Conservation (phyloP, 2,113 vertebrate species). For the Prunella fulvescens region DNA sequence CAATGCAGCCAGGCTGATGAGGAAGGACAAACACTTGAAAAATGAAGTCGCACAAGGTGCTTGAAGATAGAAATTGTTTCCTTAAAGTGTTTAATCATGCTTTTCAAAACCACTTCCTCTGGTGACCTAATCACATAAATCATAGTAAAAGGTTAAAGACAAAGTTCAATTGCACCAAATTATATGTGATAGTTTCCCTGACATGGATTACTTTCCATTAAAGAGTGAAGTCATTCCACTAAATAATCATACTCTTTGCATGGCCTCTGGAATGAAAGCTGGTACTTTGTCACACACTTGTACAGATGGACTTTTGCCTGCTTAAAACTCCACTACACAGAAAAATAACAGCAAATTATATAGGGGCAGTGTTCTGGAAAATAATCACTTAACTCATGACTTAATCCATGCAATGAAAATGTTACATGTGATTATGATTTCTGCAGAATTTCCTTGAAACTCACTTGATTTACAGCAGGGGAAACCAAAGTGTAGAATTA, state of each 20-base stretch:
- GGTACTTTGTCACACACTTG: background rate
- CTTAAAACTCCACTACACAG: background rate
- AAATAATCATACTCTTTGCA: background rate
- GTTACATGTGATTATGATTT: accelerated
- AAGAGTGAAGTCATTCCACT: slow-evolving; percentile 45
- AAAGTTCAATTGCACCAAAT: slow-evolving; percentile 66
- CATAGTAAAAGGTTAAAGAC: slow-evolving; percentile 74
- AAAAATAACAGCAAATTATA: background rate
- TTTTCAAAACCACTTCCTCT: slow-evolving; percentile 69
- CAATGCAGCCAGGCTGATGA: slow-evolving; percentile 15
- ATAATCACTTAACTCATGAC: background rate
- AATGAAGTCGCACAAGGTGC: slow-evolving; percentile 23
- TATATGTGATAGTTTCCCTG: slow-evolving; percentile 49
- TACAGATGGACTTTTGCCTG: background rate
- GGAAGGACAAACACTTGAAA: slow-evolving; percentile 68
- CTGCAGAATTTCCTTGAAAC: background rate
- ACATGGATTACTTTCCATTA: slow-evolving; percentile 59
- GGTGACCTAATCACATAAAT: slow-evolving; percentile 74
- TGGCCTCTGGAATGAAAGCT: background rate
- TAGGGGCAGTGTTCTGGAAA: background rate
- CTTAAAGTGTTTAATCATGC: slow-evolving; percentile 69
- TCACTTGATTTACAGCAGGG: background rate
- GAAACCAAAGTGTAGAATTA: background rate
- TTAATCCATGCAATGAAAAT: background rate
- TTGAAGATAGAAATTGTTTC: slow-evolving; percentile 69